These are phyloP conservation scores for Rhinophrynus dorsalis DNA, from an alignment of 2,797 vertebrate species.

Conservation along the genomic window DNA sequence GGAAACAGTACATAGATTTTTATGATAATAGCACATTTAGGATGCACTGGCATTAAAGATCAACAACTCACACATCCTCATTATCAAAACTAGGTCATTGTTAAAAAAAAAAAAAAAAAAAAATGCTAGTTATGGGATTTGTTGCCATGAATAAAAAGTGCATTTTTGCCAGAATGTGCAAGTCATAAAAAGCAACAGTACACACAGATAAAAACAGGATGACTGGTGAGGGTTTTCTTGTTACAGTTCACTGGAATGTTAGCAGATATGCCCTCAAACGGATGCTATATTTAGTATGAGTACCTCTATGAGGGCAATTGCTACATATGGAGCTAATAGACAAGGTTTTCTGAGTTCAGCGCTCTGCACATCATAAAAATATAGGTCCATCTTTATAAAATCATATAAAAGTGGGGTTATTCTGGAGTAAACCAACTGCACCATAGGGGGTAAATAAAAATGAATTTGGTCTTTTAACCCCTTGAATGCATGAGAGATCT, in stretches of 20 bases:
- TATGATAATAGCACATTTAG: conserved; percentile 41
- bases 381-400: too few species aligned
- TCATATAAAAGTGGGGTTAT: too few species aligned
- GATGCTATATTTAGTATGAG: conserved; percentile 58
- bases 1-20: background rate
- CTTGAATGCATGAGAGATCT: too few species aligned
- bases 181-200: conserved; percentile 53
- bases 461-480: too few species aligned
- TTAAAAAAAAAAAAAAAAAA: too few species aligned
- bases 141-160: conserved; percentile 55
- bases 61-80: conserved; percentile 16
- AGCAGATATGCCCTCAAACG: conserved; percentile 54
- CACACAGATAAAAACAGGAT: conserved; percentile 51
- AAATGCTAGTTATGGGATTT: conserved; percentile 52
- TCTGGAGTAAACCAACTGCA: too few species aligned
- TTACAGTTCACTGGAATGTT: conserved; percentile 53
- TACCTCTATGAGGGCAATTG: conserved; percentile 50
- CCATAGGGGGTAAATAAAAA: too few species aligned
- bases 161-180: conserved; percentile 48
- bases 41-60: conserved; percentile 32
- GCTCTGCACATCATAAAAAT: too few species aligned
- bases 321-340: conserved; percentile 55
- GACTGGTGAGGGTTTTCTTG: conserved; percentile 50
- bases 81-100: conserved; percentile 51
- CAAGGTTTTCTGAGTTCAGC: conserved; percentile 60